A percentile compares a stretch with the other conserved stretches of the same genome.
Evolutionary conservation across 2,888 invertebrate genomes (phyloP).

Genomic region (Peribatodes rhomboidaria): DNA sequence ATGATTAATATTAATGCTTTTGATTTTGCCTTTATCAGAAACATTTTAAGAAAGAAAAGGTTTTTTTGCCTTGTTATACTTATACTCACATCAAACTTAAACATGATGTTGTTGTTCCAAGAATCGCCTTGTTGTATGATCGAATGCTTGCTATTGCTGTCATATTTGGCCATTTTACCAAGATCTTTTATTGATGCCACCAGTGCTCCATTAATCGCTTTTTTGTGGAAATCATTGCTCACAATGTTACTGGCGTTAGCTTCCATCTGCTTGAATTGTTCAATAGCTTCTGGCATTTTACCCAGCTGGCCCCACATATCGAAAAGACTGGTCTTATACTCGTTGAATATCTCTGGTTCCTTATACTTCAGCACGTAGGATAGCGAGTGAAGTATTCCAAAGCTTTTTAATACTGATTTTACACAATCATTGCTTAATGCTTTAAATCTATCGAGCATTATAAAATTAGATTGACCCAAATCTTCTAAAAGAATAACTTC

Average conservation of each 20-base stretch:
- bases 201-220: conserved; percentile 34
- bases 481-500: conserved; percentile 66
- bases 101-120: conserved; percentile 64
- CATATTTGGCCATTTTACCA: conserved; percentile 43
- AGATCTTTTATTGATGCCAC: conserved; percentile 1
- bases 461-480: conserved; percentile 48
- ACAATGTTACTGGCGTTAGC: conserved; percentile 23
- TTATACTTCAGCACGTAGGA: conserved; percentile 56
- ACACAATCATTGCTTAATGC: conserved; percentile 51
- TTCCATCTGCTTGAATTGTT: conserved; percentile 34
- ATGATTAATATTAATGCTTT: too few relatives aligned
- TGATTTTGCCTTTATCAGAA: too few relatives aligned
- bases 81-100: conserved; percentile 50
- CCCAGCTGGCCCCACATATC: conserved; percentile 40
- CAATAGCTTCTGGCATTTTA: neutral
- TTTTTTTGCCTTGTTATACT: too few relatives aligned
- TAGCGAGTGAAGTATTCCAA: conserved; percentile 56
- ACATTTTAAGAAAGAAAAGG: too few relatives aligned
- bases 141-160: conserved; percentile 47
- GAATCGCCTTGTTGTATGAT: conserved; percentile 60
- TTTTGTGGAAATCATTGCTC: conserved; percentile 42
- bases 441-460: conserved; percentile 54
- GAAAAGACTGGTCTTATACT: conserved; percentile 37
- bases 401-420: conserved; percentile 52
- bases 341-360: conserved; percentile 48